Percentiles rank a stretch among this genome's conserved stretches.
phyloP scores from a whole-genome alignment of 2,113 vertebrate genomes.

The Ibidorhyncha struthersii region DNA sequence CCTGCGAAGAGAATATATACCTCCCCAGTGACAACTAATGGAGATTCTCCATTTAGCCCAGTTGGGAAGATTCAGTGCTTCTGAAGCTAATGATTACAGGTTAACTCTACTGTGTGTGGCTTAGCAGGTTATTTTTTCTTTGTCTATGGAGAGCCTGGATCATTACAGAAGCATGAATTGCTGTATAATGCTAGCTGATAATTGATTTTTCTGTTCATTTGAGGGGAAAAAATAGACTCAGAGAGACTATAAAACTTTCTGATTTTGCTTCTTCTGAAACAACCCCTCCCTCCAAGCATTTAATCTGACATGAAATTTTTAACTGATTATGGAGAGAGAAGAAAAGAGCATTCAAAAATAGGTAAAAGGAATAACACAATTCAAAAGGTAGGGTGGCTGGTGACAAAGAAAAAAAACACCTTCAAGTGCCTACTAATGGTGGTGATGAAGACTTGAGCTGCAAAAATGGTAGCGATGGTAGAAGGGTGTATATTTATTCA shows the following conservation, averaged over 20 bases:
- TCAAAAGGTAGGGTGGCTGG: not conserved
- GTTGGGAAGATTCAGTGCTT: not conserved
- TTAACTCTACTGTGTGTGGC: not conserved
- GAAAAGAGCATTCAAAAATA: not conserved
- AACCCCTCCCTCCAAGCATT: not conserved
- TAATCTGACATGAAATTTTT: not conserved
- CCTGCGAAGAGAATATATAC: not conserved
- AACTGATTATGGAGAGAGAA: not conserved
- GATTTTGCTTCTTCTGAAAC: not conserved
- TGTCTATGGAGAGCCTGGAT: not conserved
- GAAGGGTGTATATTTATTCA: not conserved
- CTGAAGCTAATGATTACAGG: not conserved
- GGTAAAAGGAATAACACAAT: not conserved
- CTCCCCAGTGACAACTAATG: not conserved
- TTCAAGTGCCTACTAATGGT: not conserved
- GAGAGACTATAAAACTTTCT: not conserved
- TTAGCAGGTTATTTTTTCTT: not conserved
- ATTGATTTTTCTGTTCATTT: conserved; percentile 18
- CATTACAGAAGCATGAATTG: not conserved
- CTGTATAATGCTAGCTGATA: not conserved
- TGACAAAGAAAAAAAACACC: not conserved
- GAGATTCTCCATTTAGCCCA: not conserved
- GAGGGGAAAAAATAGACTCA: not conserved
- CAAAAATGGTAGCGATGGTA: not conserved
- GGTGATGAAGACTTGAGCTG: not conserved